Conservation (phyloP, 2,888 invertebrate genomes). For the Mystacides longicornis region DNA sequence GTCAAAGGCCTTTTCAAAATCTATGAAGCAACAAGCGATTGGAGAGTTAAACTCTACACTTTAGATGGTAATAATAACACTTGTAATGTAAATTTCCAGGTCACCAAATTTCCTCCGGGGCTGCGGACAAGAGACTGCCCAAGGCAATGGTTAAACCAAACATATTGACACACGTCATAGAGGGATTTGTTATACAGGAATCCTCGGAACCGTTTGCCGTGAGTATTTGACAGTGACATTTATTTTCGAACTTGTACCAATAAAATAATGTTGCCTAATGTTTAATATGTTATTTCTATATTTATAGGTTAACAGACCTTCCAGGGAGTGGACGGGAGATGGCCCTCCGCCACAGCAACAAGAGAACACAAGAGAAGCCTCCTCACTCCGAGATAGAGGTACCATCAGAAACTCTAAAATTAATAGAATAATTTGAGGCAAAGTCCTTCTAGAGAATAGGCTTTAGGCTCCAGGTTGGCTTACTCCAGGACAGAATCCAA, state of each 20-base stretch:
- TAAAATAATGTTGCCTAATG: not conserved
- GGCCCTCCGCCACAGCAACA: conserved; percentile 49
- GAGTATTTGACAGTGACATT: conserved; percentile 33
- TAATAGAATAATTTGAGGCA: not conserved
- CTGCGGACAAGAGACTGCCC: conserved; percentile 53
- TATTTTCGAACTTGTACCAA: not conserved
- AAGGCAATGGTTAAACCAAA: conserved; percentile 94
- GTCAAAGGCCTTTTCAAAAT: no score
- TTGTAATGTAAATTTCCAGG: conserved; percentile 9
- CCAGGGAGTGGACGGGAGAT: conserved; percentile 41
- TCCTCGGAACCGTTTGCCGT: conserved; percentile 87
- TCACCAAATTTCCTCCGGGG: conserved; percentile 12
- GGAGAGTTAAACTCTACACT: no score
- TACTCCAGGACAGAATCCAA: no score
- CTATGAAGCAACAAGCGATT: no score
- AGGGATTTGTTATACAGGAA: conserved; percentile 95
- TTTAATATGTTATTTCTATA: not conserved
- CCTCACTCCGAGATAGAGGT: conserved; percentile 6
- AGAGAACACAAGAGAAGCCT: conserved; percentile 7
- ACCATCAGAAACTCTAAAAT: not conserved
- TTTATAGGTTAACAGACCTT: conserved; percentile 46
- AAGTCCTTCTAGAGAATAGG: no score
- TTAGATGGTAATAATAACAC: no score
- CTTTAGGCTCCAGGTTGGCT: no score
- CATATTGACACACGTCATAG: conserved; percentile 92